Evolutionary conservation across 2,888 invertebrate genomes (phyloP), one percentile per base, ranked within the genome.

Genomic region (Sarcophaga subvicina): DNA sequence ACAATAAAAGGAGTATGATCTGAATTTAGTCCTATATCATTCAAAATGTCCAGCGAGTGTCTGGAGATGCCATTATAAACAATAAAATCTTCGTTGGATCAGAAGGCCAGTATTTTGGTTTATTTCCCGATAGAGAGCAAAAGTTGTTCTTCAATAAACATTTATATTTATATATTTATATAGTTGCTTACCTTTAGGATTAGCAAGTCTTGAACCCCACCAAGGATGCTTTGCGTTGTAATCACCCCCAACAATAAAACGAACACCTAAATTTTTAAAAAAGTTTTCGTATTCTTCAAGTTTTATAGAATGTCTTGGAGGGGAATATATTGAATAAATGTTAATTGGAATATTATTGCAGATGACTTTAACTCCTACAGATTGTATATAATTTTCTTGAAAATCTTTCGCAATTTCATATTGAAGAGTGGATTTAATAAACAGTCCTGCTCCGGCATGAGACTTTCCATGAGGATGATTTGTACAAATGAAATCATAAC

Each of bases 1-100:
- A 79, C n/a, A n/a, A 71, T 17, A 66, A 76, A 3, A 1, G 66
- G 66, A 2, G 66, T 76, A 54, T 76, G 59, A 20, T 76, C 64
- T 22, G 78, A 78, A 22, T 25, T 72, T 66, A 72, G 11, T 14
- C 60, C 45, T 11, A 59, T 22, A 47, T 67, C 64, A 60, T 77
- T 37, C 25, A 77, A 17, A 45, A 77, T 69, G 25, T 77, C 69
- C 2, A 78, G 69, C 5, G 62, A 49, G 12, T 62, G 47, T 11
- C 78, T 62, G 17, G 60, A 47, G 3, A 78, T 78, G 11, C 47
- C 78, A 22, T 8, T 27, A 27, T 27, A 27, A 4, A 27, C 27
- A 27, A 27, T 27, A 27, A 27, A 27, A 27, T 27, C 2, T 27
- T 27, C 27, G 27, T 27, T 27, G 27, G 27, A 27, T 27, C 27